Percentiles rank a stretch among this genome's conserved stretches.
Conservation (phyloP, 2,888 invertebrate species). For the Diaphora mendica region DNA sequence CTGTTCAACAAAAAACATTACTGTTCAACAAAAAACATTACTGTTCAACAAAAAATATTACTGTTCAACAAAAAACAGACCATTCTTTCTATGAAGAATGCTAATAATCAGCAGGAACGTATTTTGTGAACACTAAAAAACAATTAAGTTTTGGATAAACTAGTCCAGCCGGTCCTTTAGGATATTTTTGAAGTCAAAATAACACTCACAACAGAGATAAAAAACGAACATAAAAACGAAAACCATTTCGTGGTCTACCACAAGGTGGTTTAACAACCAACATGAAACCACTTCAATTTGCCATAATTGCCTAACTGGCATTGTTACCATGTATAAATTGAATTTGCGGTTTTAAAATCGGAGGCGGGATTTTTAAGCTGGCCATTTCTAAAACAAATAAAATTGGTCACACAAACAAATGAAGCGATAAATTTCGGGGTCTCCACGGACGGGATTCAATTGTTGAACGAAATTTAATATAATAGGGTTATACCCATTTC, state of each 20-base stretch:
- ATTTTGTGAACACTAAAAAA: no score
- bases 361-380: constrained; percentile 1
- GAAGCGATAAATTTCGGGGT: constrained; percentile 35
- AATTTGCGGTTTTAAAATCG: not conserved
- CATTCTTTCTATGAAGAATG: not conserved
- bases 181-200: not conserved
- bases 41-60: no score
- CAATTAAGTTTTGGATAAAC: not conserved
- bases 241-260: not conserved
- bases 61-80: no score
- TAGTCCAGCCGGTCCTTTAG: not conserved
- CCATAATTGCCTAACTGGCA: not conserved
- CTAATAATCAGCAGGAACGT: not conserved
- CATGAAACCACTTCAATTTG: not conserved
- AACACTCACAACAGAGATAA: not conserved
- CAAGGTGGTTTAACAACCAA: not conserved
- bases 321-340: constrained; percentile 14
- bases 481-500: constrained; percentile 24
- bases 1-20: no score
- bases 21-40: no score
- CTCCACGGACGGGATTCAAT: constrained; percentile 29
- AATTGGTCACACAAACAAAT: constrained; percentile 28
- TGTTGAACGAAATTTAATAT: constrained; percentile 42
- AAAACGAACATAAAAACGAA: not conserved
- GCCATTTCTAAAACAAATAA: constrained; percentile 19